Evolutionary conservation across 2,797 vertebrate species (phyloP).

Genomic region (Helicolenus hilgendorfi): DNA sequence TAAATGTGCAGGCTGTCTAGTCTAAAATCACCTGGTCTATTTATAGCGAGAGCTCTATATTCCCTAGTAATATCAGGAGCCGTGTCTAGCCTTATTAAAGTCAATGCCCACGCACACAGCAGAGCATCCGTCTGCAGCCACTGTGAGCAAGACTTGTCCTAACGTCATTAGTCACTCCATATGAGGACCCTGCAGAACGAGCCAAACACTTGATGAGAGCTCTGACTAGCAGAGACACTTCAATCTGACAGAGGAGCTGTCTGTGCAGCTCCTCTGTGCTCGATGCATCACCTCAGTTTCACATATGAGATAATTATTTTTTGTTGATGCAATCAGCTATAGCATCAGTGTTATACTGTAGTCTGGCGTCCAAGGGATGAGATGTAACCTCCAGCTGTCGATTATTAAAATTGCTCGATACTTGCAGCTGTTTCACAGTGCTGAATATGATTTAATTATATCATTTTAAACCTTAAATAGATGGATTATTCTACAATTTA

Average conservation of each 20-base stretch:
- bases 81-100: conserved; percentile 63
- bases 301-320: not conserved
- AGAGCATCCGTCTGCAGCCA: conserved; percentile 19
- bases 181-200: conserved; percentile 10
- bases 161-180: conserved; percentile 8
- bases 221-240: not conserved
- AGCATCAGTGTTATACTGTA: not conserved
- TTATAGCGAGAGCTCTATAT: conserved; percentile 45
- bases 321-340: not conserved
- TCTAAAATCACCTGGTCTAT: conserved; percentile 59
- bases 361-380: not conserved
- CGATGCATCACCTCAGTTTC: not conserved
- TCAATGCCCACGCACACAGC: conserved; percentile 30
- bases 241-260: not conserved
- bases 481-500: not conserved
- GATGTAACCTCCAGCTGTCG: not conserved
- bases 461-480: not conserved
- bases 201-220: conserved; percentile 22
- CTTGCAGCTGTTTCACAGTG: not conserved
- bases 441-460: not conserved
- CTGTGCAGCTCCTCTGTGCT: not conserved
- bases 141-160: not conserved
- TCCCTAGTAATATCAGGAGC: conserved; percentile 47
- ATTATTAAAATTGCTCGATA: not conserved
- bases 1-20: conserved; percentile 20